Evolutionary conservation across 2,888 invertebrate genomes (phyloP).

Genomic region (Eulithis prunata): DNA sequence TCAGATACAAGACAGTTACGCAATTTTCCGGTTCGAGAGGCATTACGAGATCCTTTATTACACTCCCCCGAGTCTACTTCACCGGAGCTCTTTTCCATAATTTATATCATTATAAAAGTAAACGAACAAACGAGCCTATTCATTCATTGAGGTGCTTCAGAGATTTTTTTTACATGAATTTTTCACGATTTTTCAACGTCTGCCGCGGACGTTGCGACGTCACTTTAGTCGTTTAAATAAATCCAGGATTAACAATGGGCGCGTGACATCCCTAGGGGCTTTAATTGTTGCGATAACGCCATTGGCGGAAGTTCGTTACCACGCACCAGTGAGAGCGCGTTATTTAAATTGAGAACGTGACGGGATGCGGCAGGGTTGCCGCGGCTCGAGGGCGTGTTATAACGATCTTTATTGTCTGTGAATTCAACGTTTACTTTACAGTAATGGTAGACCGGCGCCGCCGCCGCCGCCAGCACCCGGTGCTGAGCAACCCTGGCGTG

Average conservation of each 20-base stretch:
- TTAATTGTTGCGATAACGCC: constrained; percentile 61
- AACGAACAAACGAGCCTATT: constrained; percentile 59
- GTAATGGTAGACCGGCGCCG: constrained; percentile 39
- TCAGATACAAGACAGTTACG: constrained; percentile 52
- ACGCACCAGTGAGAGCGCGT: constrained; percentile 61
- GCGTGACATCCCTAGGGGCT: constrained; percentile 57
- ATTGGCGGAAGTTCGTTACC: constrained; percentile 70
- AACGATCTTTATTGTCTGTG: constrained; percentile 71
- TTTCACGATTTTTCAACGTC: constrained; percentile 50
- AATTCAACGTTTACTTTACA: constrained; percentile 56
- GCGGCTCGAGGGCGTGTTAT: constrained; percentile 61
- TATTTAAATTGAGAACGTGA: constrained; percentile 62
- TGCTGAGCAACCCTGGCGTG: constrained; percentile 6
- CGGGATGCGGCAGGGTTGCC: constrained; percentile 56
- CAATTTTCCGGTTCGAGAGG: constrained; percentile 56
- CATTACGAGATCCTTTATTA: constrained; percentile 55
- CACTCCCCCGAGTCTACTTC: constrained; percentile 45
- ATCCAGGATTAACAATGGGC: constrained; percentile 54
- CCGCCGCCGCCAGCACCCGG: constrained; percentile 38
- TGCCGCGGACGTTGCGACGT: constrained; percentile 62
- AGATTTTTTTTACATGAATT: constrained; percentile 50
- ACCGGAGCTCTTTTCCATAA: constrained; percentile 50
- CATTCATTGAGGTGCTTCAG: constrained; percentile 50
- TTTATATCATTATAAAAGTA: constrained; percentile 59
- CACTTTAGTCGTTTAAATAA: constrained; percentile 52